These are phyloP conservation scores for Epinephelus malabaricus DNA, from an alignment of 2,797 vertebrate genomes.

Conservation along the genomic window DNA sequence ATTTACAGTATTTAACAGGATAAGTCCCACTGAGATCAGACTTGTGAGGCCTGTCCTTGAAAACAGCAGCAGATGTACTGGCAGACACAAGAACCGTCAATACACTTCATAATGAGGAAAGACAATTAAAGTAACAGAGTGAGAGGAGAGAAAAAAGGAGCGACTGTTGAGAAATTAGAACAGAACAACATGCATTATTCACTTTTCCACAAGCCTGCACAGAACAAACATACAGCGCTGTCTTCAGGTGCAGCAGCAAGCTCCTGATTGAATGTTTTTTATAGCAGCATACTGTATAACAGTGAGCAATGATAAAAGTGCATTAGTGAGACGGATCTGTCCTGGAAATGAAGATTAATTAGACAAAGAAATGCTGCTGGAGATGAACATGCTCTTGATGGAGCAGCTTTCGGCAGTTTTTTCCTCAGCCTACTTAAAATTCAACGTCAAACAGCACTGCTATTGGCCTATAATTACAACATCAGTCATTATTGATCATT, in stretches of 20 bases:
- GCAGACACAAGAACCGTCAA: conserved; percentile 23
- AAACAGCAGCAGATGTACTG: conserved; percentile 23
- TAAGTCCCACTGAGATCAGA: conserved; percentile 13
- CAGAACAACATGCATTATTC: conserved; percentile 67
- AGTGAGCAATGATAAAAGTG: conserved; percentile 73
- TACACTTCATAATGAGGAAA: conserved; percentile 37
- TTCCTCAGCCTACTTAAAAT: conserved; percentile 71
- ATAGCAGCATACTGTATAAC: conserved; percentile 24
- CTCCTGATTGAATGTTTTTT: conserved; percentile 20
- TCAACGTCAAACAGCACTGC: conserved; percentile 67
- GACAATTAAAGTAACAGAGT: conserved; percentile 31
- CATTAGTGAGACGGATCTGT: conserved; percentile 68
- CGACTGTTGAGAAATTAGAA: conserved; percentile 53
- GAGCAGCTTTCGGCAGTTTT: conserved; percentile 61
- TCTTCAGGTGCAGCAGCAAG: conserved; percentile 57
- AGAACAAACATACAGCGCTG: conserved; percentile 49
- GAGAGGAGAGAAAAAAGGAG: not conserved
- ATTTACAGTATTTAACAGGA: conserved; percentile 41
- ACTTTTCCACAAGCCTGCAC: conserved; percentile 41
- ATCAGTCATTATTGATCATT: conserved; percentile 86
- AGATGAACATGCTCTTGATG: conserved; percentile 64
- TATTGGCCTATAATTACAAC: conserved; percentile 80
- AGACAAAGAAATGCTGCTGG: conserved; percentile 62
- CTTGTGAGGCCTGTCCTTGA: conserved; percentile 30
- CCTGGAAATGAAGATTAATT: conserved; percentile 79